These are phyloP conservation scores for Chloroceryle aenea DNA, from an alignment of 2,113 vertebrate species.

Conservation along the genomic window DNA sequence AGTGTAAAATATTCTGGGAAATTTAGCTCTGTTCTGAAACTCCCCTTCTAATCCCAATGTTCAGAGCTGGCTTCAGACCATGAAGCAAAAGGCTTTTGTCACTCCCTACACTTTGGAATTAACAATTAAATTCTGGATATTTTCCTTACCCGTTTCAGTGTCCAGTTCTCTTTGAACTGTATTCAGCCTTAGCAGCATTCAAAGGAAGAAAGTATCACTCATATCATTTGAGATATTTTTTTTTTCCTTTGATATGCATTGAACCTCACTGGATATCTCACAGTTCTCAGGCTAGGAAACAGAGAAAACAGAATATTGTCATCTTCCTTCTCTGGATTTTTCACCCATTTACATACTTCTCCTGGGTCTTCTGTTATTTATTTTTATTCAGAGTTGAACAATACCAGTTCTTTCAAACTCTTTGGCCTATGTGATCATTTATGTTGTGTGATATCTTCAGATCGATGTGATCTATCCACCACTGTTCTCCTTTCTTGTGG, in stretches of 20 bases:
- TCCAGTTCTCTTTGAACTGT: conserved; percentile 5
- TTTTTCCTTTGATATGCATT: background rate
- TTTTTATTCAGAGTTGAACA: conserved; percentile 36
- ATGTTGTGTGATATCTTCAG: background rate
- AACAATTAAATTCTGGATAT: background rate
- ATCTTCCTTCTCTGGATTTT: conserved; percentile 10
- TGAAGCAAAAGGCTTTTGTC: background rate
- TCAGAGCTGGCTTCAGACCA: conserved; percentile 9
- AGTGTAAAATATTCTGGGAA: conserved; percentile 32
- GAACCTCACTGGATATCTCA: background rate
- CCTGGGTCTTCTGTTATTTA: conserved; percentile 25
- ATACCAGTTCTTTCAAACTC: background rate
- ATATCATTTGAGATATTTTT: background rate
- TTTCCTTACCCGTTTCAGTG: background rate
- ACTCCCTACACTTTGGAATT: background rate
- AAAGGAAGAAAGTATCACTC: background rate
- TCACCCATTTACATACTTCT: background rate
- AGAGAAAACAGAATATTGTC: background rate
- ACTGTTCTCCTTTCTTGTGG: conserved; percentile 28
- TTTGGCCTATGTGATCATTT: conserved; percentile 9
- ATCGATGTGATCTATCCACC: conserved; percentile 34
- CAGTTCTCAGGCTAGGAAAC: background rate
- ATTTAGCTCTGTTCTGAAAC: conserved; percentile 22
- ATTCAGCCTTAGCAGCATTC: background rate
- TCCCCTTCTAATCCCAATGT: background rate